Conservation (phyloP, 2,113 vertebrate genomes). For the Cepphus grylle region DNA sequence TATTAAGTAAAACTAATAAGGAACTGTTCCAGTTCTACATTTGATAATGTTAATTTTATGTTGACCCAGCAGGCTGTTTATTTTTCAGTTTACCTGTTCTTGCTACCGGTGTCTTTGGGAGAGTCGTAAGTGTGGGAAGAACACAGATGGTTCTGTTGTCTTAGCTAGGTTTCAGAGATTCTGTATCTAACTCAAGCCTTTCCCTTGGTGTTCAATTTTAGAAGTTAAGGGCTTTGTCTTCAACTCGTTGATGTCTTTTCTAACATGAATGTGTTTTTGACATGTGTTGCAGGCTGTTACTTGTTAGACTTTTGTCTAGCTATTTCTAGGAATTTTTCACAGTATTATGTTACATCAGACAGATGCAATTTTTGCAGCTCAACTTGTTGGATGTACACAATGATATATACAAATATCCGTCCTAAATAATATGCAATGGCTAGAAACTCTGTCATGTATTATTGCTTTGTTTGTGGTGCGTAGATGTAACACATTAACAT, state of each 20-base stretch:
- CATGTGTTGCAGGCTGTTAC: not conserved
- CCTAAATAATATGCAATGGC: not conserved
- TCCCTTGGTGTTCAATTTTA: not conserved
- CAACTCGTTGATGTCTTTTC: not conserved
- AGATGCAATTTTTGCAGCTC: not conserved
- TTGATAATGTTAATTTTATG: not conserved
- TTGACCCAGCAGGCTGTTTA: not conserved
- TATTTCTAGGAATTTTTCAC: not conserved
- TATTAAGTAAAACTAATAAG: not conserved
- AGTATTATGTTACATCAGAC: not conserved
- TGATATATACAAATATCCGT: not conserved
- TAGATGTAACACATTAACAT: not conserved
- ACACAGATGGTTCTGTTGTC: not conserved
- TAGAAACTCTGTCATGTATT: not conserved
- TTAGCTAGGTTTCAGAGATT: not conserved
- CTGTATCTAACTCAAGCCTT: not conserved
- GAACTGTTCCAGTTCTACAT: not conserved
- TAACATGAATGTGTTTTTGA: not conserved
- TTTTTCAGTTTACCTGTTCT: constrained; percentile 4
- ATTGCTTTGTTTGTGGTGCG: not conserved
- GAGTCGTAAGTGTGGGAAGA: not conserved
- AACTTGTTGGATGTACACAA: not conserved
- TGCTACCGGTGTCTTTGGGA: not conserved
- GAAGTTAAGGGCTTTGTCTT: not conserved
- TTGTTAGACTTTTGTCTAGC: not conserved